Evolutionary conservation across 2,888 invertebrate species (phyloP).

Genomic region (Andrena marginata): DNA sequence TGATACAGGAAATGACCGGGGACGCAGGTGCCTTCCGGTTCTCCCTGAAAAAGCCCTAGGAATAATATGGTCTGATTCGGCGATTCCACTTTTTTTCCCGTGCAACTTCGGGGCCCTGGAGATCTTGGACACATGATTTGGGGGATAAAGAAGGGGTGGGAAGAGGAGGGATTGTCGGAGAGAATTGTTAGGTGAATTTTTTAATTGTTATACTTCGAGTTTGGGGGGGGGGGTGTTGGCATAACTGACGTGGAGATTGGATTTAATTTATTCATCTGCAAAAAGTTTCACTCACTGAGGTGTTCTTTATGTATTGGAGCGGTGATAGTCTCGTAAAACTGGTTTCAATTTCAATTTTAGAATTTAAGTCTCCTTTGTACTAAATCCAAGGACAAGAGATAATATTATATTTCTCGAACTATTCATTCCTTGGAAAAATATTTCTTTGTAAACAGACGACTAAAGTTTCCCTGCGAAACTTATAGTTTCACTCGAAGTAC

Average conservation of each 20-base stretch:
- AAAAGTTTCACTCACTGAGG: not conserved
- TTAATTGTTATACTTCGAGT: not conserved
- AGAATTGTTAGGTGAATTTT: not conserved
- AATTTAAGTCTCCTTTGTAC: no score
- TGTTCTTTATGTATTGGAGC: not conserved
- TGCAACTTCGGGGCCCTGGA: not conserved
- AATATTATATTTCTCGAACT: no score
- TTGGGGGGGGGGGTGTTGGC: not conserved
- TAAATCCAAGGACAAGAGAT: no score
- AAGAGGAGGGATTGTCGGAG: not conserved
- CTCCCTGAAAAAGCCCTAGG: slow-evolving; percentile 56
- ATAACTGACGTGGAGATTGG: no score
- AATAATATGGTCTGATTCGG: no score
- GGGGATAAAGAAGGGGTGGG: not conserved
- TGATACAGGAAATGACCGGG: slow-evolving; percentile 76
- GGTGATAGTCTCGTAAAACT: not conserved
- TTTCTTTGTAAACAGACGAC: no score
- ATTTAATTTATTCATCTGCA: not conserved
- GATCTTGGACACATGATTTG: not conserved
- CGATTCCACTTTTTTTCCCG: slow-evolving; percentile 1
- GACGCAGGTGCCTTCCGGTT: slow-evolving; percentile 78
- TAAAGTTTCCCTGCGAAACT: no score
- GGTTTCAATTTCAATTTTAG: not conserved
- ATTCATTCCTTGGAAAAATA: no score
- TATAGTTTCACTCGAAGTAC: not conserved